Conservation (phyloP, 2,113 vertebrate species). For the Symphodus melops region DNA sequence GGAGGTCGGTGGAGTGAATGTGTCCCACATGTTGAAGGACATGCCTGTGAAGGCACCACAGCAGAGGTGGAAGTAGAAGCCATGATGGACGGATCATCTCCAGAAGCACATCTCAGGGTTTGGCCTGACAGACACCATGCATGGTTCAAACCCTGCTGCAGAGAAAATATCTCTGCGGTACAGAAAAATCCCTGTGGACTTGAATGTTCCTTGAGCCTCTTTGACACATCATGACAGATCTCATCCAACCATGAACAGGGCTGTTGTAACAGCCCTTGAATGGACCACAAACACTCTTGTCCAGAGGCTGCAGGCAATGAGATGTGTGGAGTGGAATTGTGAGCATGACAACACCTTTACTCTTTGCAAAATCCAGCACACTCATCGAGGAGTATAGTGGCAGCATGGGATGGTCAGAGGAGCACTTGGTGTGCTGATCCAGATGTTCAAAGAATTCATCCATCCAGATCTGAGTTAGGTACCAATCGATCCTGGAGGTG, state of each 20-base stretch:
- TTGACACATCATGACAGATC: not conserved
- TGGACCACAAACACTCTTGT: conserved; percentile 35
- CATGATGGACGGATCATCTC: too few relatives aligned
- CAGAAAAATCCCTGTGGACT: too few relatives aligned
- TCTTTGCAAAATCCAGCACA: conserved; percentile 23
- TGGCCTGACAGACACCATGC: too few relatives aligned
- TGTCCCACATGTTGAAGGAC: too few relatives aligned
- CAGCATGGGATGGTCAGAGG: conserved; percentile 37
- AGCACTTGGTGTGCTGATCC: conserved; percentile 39
- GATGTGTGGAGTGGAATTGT: conserved; percentile 46
- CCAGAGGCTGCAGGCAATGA: conserved; percentile 48
- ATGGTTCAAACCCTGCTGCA: too few relatives aligned
- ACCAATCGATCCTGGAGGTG: conserved; percentile 38
- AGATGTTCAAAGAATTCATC: conserved; percentile 53
- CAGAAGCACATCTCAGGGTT: too few relatives aligned
- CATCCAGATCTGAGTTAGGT: conserved; percentile 31
- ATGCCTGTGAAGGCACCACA: too few relatives aligned
- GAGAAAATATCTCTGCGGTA: too few relatives aligned
- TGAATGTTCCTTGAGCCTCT: not conserved
- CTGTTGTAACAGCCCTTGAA: conserved; percentile 30
- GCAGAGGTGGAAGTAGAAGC: too few relatives aligned
- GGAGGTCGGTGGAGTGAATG: too few relatives aligned
- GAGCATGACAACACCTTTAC: conserved; percentile 48
- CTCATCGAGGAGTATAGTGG: conserved; percentile 44
- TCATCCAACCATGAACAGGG: conserved; percentile 39